Conservation (phyloP, 2,888 invertebrate species). For the Rapana venosa region DNA sequence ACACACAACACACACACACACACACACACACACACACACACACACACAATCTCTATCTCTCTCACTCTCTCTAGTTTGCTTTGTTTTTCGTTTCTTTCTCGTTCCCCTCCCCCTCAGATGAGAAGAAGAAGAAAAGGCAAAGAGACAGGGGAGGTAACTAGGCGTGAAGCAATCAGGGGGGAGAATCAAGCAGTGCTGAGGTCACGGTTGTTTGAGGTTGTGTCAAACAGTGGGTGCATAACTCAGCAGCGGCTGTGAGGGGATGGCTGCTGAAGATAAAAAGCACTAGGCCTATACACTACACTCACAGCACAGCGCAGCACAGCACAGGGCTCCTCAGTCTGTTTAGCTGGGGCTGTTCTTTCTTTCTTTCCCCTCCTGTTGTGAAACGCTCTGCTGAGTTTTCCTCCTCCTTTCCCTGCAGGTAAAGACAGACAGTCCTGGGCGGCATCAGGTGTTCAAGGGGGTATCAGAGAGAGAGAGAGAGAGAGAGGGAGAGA, state of each 20-base stretch:
- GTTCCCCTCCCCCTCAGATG: background rate
- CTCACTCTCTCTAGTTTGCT: no score
- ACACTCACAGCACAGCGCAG: no score
- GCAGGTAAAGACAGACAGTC: no score
- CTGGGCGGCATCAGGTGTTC: no score
- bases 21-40: background rate
- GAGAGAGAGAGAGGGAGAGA: constrained; percentile 7
- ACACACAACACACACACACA: constrained; percentile 11
- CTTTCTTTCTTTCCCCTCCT: background rate
- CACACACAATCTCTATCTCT: background rate
- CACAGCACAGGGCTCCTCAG: no score
- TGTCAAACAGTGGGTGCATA: constrained; percentile 25
- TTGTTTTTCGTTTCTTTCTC: background rate
- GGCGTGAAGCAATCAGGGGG: constrained; percentile 33
- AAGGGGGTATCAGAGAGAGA: background rate
- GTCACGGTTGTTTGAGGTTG: constrained; percentile 24
- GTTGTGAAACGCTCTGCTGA: constrained; percentile 23
- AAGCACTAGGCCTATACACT: background rate
- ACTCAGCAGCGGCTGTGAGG: background rate
- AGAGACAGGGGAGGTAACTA: constrained; percentile 30
- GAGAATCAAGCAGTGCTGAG: background rate
- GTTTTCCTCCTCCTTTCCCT: background rate
- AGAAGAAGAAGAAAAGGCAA: constrained; percentile 4
- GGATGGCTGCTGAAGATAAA: constrained; percentile 21
- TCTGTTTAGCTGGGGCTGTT: no score